Evolutionary conservation across 2,888 invertebrate species (phyloP), one percentile per base, ranked within the genome.

Genomic region (Ptilodon capucinus): DNA sequence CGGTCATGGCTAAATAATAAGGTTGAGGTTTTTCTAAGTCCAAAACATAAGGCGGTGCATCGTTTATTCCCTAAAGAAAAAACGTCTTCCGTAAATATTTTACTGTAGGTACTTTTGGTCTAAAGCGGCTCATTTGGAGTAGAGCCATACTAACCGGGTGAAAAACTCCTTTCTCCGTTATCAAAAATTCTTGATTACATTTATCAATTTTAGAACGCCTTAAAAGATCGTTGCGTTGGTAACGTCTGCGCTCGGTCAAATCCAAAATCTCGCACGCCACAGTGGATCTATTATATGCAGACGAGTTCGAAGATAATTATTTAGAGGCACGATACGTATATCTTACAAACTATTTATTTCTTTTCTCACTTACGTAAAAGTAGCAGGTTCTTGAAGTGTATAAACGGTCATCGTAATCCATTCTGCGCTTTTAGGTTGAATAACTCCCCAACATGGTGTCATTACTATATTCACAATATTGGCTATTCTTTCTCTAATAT

Each of bases 361-460:
- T 18, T 36, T 19, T 7, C 2, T 40, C 8, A 39, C 78, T 83
- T 76, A 91, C 91, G 91, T 91, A 50, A 91, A 89, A 1, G 86
- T 86, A 0, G 88, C 82, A 7, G 91, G 90, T 51, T 89, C 86
- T 60, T 90, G 89, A 16, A 91, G 65, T 0, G 90, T 83, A 51
- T 89, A 90, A 11, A 89, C 82, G 1, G 89, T 88, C 81, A 91
- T 86, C 1, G 91, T 91, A 38, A 91, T 87, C 91, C 91, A 91
- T 58, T 87, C 86, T 1, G 73, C 67, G 32, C 62, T 58, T 45
- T 79, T 84, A 0, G 91, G 86, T 44, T 83, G 83, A 21, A 91
- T 75, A 0, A 88, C 82, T 1, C 91, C 90, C 89, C 89, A 90
- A 62, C 89, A 90, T 0, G 91, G 91, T 6, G 88, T 90, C 87